Evolutionary conservation across 2,888 invertebrate genomes (phyloP).

Genomic region (Cantharis flavilabris): DNA sequence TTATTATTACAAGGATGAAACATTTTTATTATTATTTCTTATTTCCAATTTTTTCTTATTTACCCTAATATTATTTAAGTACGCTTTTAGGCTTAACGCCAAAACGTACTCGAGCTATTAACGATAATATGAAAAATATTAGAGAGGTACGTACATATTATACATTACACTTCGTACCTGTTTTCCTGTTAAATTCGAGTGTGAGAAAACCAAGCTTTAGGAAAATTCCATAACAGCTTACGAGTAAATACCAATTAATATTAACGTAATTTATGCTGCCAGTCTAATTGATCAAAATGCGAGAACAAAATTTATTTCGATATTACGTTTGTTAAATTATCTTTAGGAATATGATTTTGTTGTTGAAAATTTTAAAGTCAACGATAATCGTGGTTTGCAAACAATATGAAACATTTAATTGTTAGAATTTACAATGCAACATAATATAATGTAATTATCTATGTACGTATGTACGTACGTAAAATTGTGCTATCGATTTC

Average conservation of each 20-base stretch:
- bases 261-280: neutral
- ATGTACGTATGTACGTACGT: too few relatives aligned
- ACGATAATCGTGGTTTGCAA: neutral
- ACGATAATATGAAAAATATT: neutral
- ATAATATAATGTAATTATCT: neutral
- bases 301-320: neutral
- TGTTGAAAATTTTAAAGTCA: neutral
- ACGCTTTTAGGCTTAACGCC: neutral
- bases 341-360: neutral
- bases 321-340: neutral
- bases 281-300: neutral
- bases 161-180: neutral
- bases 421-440: neutral
- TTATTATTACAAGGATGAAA: neutral
- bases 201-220: neutral
- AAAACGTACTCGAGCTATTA: neutral
- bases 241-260: neutral
- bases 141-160: neutral
- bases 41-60: neutral
- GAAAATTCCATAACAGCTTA: neutral
- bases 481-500: neutral
- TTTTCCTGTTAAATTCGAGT: neutral
- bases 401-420: neutral
- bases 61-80: neutral
- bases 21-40: neutral